phyloP scores from a whole-genome alignment of 2,113 vertebrate species.

The Calidris pygmaea region DNA sequence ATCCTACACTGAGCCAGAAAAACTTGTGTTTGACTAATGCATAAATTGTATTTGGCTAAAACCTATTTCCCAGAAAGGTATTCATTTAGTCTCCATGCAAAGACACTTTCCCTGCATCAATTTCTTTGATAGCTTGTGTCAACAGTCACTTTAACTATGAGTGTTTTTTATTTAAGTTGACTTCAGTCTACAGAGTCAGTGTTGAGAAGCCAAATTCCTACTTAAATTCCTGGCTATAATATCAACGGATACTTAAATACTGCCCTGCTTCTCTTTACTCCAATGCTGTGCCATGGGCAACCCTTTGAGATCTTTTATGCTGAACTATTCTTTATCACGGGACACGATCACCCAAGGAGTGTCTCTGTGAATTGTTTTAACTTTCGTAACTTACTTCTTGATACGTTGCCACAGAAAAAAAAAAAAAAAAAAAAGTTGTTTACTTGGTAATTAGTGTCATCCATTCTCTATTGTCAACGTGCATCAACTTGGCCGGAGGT shows the following conservation, averaged over 20 bases:
- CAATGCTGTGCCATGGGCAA: background rate
- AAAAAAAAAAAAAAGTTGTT: slow-evolving; percentile 5
- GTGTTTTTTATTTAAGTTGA: background rate
- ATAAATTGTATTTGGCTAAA: slow-evolving; percentile 48
- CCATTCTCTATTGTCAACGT: background rate
- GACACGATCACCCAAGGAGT: background rate
- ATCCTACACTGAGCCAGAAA: slow-evolving; percentile 41
- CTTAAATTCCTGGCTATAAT: background rate
- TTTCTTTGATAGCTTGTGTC: slow-evolving; percentile 19
- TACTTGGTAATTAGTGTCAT: background rate
- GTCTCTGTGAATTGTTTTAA: background rate
- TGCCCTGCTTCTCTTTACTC: background rate
- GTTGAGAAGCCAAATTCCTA: background rate
- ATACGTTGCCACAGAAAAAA: background rate
- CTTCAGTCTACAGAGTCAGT: background rate
- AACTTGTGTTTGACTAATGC: slow-evolving; percentile 56
- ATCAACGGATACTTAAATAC: background rate
- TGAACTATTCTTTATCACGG: background rate
- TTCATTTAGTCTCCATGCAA: background rate
- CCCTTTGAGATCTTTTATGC: background rate
- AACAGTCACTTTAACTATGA: slow-evolving; percentile 3
- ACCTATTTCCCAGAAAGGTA: slow-evolving; percentile 22
- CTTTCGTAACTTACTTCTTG: background rate
- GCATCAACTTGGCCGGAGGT: background rate
- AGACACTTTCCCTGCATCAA: background rate